These are phyloP conservation scores for Sminthurinus aureus DNA, from an alignment of 2,888 invertebrate genomes.

Conservation along the genomic window DNA sequence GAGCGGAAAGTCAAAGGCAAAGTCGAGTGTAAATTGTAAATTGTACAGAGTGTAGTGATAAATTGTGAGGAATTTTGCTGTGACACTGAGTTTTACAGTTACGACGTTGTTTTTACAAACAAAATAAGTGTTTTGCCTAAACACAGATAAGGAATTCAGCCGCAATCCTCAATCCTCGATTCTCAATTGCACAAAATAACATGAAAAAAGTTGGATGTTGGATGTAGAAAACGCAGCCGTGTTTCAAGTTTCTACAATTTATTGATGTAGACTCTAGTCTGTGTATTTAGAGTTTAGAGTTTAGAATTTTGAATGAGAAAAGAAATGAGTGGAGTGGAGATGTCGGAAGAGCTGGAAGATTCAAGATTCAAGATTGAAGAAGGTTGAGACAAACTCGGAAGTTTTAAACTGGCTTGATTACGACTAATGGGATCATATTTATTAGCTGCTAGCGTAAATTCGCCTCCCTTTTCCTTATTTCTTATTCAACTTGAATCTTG, in stretches of 20 bases:
- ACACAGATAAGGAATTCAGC: not conserved
- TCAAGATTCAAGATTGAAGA: constrained; percentile 6
- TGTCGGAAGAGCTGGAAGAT: too few relatives aligned
- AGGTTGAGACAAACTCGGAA: constrained; percentile 31
- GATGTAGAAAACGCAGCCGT: not conserved
- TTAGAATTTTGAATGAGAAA: not conserved
- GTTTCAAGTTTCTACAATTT: too few relatives aligned
- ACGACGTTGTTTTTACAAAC: constrained; percentile 30
- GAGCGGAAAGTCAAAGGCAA: too few relatives aligned
- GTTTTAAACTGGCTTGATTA: constrained; percentile 49
- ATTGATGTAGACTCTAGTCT: constrained; percentile 25
- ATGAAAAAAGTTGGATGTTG: too few relatives aligned
- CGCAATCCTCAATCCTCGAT: too few relatives aligned
- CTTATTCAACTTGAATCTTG: constrained; percentile 38
- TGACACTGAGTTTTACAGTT: constrained; percentile 17
- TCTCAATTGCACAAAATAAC: too few relatives aligned
- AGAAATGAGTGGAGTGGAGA: too few relatives aligned
- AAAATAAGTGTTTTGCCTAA: constrained; percentile 10
- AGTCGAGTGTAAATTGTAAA: not conserved
- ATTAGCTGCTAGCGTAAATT: constrained; percentile 45
- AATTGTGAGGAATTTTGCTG: constrained; percentile 4
- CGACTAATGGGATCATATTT: constrained; percentile 50
- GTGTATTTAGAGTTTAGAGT: not conserved
- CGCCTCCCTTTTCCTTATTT: not conserved
- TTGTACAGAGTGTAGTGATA: not conserved